These are phyloP conservation scores for Matsumyia berberina DNA, from an alignment of 2,888 invertebrate genomes.

Conservation along the genomic window DNA sequence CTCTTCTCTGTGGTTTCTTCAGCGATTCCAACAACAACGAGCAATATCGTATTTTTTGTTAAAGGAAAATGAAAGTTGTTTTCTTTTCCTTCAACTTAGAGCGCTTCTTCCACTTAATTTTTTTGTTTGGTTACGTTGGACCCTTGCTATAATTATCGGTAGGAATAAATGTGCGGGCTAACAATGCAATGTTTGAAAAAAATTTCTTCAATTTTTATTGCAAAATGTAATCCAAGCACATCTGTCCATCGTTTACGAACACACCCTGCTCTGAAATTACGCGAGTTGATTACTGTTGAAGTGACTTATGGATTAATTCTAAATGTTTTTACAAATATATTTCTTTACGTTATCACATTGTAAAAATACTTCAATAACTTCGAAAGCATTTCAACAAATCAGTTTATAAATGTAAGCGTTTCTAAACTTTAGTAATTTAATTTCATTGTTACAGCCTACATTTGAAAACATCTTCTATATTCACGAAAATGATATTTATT, in stretches of 20 bases:
- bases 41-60: conserved; percentile 28
- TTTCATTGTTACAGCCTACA: not conserved
- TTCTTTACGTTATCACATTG: not conserved
- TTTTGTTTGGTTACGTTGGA: no score
- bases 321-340: conserved; percentile 8
- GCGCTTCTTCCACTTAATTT: no score
- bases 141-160: no score
- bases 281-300: not conserved
- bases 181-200: no score
- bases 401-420: not conserved
- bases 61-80: not conserved
- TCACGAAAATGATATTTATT: not conserved
- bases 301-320: not conserved
- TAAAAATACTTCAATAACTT: not conserved
- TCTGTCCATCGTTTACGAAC: conserved; percentile 4
- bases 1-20: conserved; percentile 2
- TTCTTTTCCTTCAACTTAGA: no score
- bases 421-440: not conserved
- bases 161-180: no score
- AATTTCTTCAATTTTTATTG: no score
- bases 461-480: not conserved
- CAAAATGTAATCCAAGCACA: not conserved
- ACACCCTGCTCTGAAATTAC: not conserved
- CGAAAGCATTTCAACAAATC: not conserved
- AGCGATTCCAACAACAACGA: conserved; percentile 36